Base-by-base conservation (phyloP, 2,797 vertebrate genomes). In the Acestrorhynchus altus region DNA sequence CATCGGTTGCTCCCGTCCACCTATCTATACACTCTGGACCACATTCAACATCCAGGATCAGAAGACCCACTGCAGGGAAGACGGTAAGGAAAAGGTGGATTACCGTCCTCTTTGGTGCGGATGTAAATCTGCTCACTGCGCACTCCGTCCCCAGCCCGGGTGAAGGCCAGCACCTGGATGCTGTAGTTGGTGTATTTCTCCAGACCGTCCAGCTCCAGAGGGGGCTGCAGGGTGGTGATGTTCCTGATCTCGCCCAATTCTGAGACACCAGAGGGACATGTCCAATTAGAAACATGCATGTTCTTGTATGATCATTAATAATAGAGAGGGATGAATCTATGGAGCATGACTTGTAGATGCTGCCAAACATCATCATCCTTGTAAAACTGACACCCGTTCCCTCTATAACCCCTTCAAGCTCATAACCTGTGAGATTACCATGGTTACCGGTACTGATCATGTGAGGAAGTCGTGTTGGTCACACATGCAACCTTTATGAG, bases 171-270 rank as follows among this genome's bases (percentile, higher is more conserved):
- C 85, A 99, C 97, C 87, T 98, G 97, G 87, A 99, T 96, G 88
- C 97, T 99, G 90, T 99, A 99, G 91, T 99, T 99, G 87, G 97
- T 99, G 81, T 97, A 99, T 84, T 99, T 99, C 87, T 99, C 97
- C 83, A 99, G 89, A 6, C 96, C 95, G 0, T 97, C 96, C 89
- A 99, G 91, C 88, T 99, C 97, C 84, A 98, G 92, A 2, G 95
- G 96, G 8, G 95, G 95, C 81, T 97, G 96, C 0, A 94, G 95
- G 11, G 96, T 97, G 0, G 96, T 99, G 69, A 98, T 94, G 0
- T 99, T 99, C 88, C 94, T 94, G 88, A 98, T 98, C 82, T 98
- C 97, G 11, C 97, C 97, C 9, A 98, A 93, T 82, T 99, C 97
- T 99, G 84, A 68, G 8, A 15, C 31, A 68, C 68, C 9, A 74